Base-by-base conservation (phyloP, 2,888 invertebrate genomes). In the Malachius bipustulatus region DNA sequence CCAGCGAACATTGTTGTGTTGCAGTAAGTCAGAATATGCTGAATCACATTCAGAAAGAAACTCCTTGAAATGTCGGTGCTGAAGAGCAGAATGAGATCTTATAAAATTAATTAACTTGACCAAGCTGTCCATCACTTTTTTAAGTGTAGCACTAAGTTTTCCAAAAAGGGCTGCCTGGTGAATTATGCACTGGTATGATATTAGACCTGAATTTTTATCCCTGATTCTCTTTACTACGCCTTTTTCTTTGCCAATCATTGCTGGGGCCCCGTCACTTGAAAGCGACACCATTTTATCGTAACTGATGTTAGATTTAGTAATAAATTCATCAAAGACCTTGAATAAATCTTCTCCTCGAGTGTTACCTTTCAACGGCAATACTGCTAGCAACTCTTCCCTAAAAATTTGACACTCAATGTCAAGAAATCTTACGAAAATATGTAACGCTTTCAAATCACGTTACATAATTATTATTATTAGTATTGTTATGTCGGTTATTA, bases 21-120 rank as follows among this genome's bases (percentile, higher is more conserved):
- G 45, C 35, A 48, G 43, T 47, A 48, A 46, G 43, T 49, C 47
- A 46, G 46, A 48, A 50, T 51, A 44, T 39, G 42, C 47, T 37
- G 45, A 46, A 46, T 47, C 46, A 46, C 43, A 36, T 31, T 42
- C 37, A 35, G 42, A 35, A 16, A 40, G 32, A 43, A 43, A 44
- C 37, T 41, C 37, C 31, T 41, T 43, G 36, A 44, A 42, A 34
- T 47, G 43, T 42, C 42, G 35, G 44, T 45, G 37, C 32, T 39
- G 36, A 39, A 35, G 39, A 39, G 41, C 37, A 39, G 39, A 41
- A 37, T 24, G 47, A 43, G 40, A 45, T 34, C 41, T 40, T 35
- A 47, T 46, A 46, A 47, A 44, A 46, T 44, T 46, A 32, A 42
- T 47, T 35, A 47, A 43, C 36, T 44, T 46, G 32, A 37, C 33